These are phyloP conservation scores for Triops longicaudatus DNA, from an alignment of 1,140 invertebrate genomes.

Conservation along the genomic window DNA sequence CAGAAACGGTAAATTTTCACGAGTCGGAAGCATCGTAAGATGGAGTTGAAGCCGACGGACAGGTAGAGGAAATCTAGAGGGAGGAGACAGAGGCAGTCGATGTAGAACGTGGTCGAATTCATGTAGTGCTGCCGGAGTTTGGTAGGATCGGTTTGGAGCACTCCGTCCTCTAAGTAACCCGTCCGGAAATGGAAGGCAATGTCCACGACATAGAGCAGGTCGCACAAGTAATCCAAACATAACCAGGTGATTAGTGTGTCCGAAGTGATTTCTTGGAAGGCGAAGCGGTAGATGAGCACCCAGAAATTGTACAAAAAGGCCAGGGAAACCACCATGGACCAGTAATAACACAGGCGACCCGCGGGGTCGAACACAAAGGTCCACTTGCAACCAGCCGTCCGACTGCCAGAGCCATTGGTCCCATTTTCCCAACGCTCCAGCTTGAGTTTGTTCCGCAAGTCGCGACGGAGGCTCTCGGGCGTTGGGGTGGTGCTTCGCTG, in stretches of 20 bases:
- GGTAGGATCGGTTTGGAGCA: constrained; percentile 86
- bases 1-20: constrained; percentile 98
- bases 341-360: constrained; percentile 59
- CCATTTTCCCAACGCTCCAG: constrained; percentile 38
- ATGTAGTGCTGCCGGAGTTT: constrained; percentile 94
- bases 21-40: constrained; percentile 88
- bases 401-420: constrained; percentile 28
- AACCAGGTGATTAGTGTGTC: constrained; percentile 90
- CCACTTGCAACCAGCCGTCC: constrained; percentile 55
- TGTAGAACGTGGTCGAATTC: constrained; percentile 98
- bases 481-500: constrained; percentile 9
- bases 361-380: constrained; percentile 77
- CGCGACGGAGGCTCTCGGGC: constrained; percentile 45
- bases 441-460: constrained; percentile 57
- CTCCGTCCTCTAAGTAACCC: constrained; percentile 91
- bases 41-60: constrained; percentile 96
- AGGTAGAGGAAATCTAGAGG: constrained; percentile 96
- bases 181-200: constrained; percentile 96
- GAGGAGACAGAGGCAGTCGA: constrained; percentile 93
- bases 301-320: constrained; percentile 98
- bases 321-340: constrained; percentile 93
- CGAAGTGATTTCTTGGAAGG: constrained; percentile 67
- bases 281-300: constrained; percentile 97
- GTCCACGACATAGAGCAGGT: constrained; percentile 90
- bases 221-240: constrained; percentile 89